Base-by-base conservation (phyloP, 2,797 vertebrate genomes). In the Arctocebus calabarensis region DNA sequence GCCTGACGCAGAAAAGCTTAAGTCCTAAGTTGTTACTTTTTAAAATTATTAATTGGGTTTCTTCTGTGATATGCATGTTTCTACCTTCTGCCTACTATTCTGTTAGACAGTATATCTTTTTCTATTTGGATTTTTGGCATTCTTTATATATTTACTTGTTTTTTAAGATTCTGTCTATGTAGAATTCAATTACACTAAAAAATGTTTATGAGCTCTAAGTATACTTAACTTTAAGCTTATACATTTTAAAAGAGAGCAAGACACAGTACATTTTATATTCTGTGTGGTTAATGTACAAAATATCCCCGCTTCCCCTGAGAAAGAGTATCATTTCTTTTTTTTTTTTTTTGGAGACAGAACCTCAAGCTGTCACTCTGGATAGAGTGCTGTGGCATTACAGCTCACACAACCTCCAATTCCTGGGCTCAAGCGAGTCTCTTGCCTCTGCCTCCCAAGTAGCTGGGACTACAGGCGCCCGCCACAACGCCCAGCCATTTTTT, bases 231-330 rank as follows among this genome's bases (percentile, higher is more conserved):
- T n/a, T 84, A 84, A 14, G 48, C 27, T 40, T 61, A 77, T 4
- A 75, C 45, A 81, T 73, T 88, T 89, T 78, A 96, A 96, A 95
- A 27, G 84, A 64, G 64, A 61, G 12, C 40, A 82, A 95, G 68
- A n/a, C 45, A 62, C 19, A 79, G 48, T 78, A 87, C 22, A 85
- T 79, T 52, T 89, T 96, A 91, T 97, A 94, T 95, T 84, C 22
- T 90, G 37, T n/a, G 73, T 82, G 61, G 71, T 64, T 88, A 71
- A 74, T 78, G 59, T 91, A 93, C 43, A 79, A 68, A 77, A 87
- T 93, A 87, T 91, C 32, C 91, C 83, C 37, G 84, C n/a, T 68
- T 90, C 93, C 81, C 81, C 68, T 59, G 59, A 95, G 66, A 94
- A 84, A 95, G 1, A 91, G 32, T 52, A 52, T 52, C 3, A 52